These are phyloP conservation scores for Caenorhabditis drosophilae DNA, from an alignment of 2,888 invertebrate species.

Conservation along the genomic window DNA sequence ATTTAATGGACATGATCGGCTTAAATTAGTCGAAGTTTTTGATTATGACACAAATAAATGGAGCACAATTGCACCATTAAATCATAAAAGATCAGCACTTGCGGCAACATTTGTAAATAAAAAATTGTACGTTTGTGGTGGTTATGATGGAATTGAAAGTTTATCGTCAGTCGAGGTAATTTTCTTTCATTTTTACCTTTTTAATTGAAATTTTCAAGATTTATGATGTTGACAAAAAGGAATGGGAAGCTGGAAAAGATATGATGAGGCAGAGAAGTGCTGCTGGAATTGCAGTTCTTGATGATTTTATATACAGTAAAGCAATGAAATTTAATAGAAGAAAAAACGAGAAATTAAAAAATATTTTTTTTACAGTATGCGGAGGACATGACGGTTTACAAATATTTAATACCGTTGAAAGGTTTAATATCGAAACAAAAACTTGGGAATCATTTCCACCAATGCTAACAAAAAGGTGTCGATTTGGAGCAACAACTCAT, in stretches of 20 bases:
- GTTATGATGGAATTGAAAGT: slow-evolving; percentile 76
- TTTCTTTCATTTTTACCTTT: too few relatives aligned
- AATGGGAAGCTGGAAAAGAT: slow-evolving; percentile 69
- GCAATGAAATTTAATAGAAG: too few relatives aligned
- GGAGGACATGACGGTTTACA: slow-evolving; percentile 88
- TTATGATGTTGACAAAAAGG: slow-evolving; percentile 31
- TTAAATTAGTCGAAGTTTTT: slow-evolving; percentile 80
- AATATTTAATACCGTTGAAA: slow-evolving; percentile 76
- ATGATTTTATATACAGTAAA: slow-evolving; percentile 71
- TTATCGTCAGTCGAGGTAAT: slow-evolving; percentile 81
- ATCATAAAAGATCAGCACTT: slow-evolving; percentile 60
- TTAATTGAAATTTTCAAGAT: slow-evolving; percentile 12
- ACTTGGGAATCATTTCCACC: slow-evolving; percentile 74
- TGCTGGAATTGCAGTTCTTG: slow-evolving; percentile 71
- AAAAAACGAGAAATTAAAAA: too few relatives aligned
- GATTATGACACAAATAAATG: slow-evolving; percentile 26
- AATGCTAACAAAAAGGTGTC: slow-evolving; percentile 83
- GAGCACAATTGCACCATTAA: slow-evolving; percentile 46
- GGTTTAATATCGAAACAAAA: slow-evolving; percentile 80
- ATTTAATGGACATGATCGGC: slow-evolving; percentile 82
- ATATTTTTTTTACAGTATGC: slow-evolving; percentile 71
- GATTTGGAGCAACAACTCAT: slow-evolving; percentile 82
- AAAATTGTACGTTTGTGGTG: slow-evolving; percentile 62
- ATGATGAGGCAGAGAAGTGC: slow-evolving; percentile 72
- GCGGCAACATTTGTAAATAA: slow-evolving; percentile 40